Conservation (phyloP, 2,113 vertebrate species). For the Ailurus styani region DNA sequence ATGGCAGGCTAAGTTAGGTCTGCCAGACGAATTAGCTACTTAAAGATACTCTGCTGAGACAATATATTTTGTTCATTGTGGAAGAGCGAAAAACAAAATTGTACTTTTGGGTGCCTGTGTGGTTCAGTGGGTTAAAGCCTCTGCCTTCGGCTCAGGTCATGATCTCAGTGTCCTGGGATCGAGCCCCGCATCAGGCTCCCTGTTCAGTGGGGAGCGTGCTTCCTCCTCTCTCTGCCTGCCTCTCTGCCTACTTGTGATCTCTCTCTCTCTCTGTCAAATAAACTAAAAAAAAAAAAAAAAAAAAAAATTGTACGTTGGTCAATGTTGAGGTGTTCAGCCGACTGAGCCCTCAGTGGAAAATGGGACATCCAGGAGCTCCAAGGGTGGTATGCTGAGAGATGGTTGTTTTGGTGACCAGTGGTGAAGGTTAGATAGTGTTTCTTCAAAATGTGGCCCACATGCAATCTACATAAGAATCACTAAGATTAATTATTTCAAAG, state of each 20-base stretch:
- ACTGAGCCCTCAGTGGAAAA: not conserved
- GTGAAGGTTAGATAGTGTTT: not conserved
- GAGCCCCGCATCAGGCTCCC: too few species aligned
- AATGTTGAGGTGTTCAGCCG: not conserved
- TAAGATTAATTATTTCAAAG: not conserved
- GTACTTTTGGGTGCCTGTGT: too few species aligned
- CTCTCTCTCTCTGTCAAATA: too few species aligned
- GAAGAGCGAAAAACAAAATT: not conserved
- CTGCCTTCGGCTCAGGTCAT: too few species aligned
- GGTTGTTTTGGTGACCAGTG: not conserved
- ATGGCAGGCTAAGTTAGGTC: not conserved
- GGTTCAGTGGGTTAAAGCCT: too few species aligned
- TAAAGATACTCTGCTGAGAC: not conserved
- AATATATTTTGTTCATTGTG: not conserved
- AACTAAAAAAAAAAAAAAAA: too few species aligned
- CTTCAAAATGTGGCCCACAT: not conserved
- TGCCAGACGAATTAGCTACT: not conserved
- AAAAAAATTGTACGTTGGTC: not conserved
- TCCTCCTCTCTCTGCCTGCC: too few species aligned
- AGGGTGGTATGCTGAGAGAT: not conserved
- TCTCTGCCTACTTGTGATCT: too few species aligned
- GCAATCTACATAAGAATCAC: not conserved
- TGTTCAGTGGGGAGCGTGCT: too few species aligned
- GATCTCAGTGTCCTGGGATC: too few species aligned
- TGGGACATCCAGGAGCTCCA: too few species aligned